phyloP scores from a whole-genome alignment of 2,113 vertebrate species.

The Andinoacara biseriatus region DNA sequence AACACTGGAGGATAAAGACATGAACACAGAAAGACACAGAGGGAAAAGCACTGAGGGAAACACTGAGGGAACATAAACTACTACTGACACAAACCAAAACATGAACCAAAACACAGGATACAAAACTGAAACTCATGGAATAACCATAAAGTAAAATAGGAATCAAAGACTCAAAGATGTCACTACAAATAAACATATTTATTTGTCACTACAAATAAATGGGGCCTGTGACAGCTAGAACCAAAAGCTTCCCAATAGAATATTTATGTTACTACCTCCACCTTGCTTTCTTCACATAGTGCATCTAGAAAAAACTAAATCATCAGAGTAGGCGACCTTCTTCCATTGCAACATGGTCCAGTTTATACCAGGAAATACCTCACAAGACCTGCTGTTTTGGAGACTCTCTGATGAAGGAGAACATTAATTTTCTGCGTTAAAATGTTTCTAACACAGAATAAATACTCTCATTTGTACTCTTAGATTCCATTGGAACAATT shows the following conservation, averaged over 20 bases:
- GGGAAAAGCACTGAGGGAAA: not conserved
- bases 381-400: not conserved
- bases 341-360: not conserved
- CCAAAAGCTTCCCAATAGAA: no score
- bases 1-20: not conserved
- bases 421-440: not conserved
- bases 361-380: not conserved
- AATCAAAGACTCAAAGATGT: not conserved
- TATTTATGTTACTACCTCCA: not conserved
- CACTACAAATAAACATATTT: not conserved
- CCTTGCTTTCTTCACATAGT: not conserved
- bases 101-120: constrained; percentile 5
- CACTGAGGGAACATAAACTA: not conserved
- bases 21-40: not conserved
- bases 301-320: not conserved
- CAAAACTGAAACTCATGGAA: not conserved
- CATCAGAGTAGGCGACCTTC: not conserved
- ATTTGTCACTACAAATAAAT: not conserved
- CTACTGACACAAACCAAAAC: not conserved
- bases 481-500: not conserved
- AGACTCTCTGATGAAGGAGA: not conserved
- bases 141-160: not conserved
- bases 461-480: no score
- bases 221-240: not conserved
- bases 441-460: not conserved